These are phyloP conservation scores for Gasteruption jaculator DNA, from an alignment of 2,888 invertebrate genomes.

Conservation along the genomic window DNA sequence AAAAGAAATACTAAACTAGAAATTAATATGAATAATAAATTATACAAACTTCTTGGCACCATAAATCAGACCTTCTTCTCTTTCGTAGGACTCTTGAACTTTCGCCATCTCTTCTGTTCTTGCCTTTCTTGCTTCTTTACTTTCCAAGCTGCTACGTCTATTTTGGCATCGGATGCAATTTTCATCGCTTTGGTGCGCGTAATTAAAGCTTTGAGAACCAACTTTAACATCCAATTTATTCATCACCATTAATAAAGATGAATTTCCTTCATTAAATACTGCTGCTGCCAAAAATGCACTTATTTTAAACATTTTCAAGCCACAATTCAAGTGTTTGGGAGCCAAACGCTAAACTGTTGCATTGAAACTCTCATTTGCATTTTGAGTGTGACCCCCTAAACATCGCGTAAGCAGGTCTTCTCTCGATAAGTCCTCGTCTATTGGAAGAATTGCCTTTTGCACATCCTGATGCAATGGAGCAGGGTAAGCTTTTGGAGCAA, in stretches of 20 bases:
- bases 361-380: conserved; percentile 21
- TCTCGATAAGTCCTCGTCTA: conserved; percentile 14
- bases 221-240: no score
- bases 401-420: conserved; percentile 16
- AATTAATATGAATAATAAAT: no score
- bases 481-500: conserved; percentile 9
- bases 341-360: conserved; percentile 20
- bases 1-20: no score
- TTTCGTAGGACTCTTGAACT: conserved; percentile 17
- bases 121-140: conserved; percentile 16
- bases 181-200: background rate
- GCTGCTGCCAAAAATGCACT: conserved; percentile 18
- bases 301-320: conserved; percentile 20
- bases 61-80: conserved; percentile 13
- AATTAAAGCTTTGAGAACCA: background rate
- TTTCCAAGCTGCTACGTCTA: conserved; percentile 6
- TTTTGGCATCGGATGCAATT: conserved; percentile 1
- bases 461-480: conserved; percentile 11
- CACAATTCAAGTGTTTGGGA: conserved; percentile 20
- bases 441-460: conserved; percentile 12
- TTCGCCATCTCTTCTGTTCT: conserved; percentile 9
- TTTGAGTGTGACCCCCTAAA: conserved; percentile 21
- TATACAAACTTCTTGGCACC: no score
- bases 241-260: conserved; percentile 6
- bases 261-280: conserved; percentile 15